Evolutionary conservation across 2,888 invertebrate species (phyloP).

Genomic region (Drosophila recens): DNA sequence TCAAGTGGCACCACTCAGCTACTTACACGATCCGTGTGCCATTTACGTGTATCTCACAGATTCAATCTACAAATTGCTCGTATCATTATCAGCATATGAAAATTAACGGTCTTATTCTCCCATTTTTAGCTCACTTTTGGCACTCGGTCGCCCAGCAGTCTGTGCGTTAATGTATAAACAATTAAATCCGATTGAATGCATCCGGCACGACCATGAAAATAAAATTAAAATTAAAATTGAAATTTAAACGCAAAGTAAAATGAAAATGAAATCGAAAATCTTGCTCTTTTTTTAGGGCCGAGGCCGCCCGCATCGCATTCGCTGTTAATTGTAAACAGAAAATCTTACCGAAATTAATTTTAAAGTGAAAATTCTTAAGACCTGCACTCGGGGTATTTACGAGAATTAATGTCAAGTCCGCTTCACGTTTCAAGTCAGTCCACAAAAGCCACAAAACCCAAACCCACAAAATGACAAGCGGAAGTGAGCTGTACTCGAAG

Average conservation of each 20-base stretch:
- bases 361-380: constrained; percentile 66
- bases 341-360: constrained; percentile 63
- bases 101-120: background rate
- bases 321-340: constrained; percentile 65
- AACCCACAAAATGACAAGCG: constrained; percentile 64
- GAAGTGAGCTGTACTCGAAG: constrained; percentile 60
- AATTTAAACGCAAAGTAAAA: constrained; percentile 33
- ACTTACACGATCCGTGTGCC: constrained; percentile 11
- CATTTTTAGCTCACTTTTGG: constrained; percentile 20
- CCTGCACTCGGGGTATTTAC: constrained; percentile 58
- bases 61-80: constrained; percentile 16
- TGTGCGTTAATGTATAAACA: constrained; percentile 59
- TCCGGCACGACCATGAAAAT: constrained; percentile 65
- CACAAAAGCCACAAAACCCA: constrained; percentile 66
- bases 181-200: constrained; percentile 62
- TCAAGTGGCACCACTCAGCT: constrained; percentile 15
- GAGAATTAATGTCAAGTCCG: constrained; percentile 68
- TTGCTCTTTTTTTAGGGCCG: background rate
- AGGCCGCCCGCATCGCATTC: constrained; percentile 62
- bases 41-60: constrained; percentile 25
- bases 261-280: constrained; percentile 43
- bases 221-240: constrained; percentile 28
- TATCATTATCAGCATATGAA: constrained; percentile 3
- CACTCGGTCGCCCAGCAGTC: constrained; percentile 37
- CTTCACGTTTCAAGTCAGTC: constrained; percentile 22